A percentile compares a stretch with the other conserved stretches of the same genome.
phyloP scores from a whole-genome alignment of 2,888 invertebrate genomes.

The Seira musarum region DNA sequence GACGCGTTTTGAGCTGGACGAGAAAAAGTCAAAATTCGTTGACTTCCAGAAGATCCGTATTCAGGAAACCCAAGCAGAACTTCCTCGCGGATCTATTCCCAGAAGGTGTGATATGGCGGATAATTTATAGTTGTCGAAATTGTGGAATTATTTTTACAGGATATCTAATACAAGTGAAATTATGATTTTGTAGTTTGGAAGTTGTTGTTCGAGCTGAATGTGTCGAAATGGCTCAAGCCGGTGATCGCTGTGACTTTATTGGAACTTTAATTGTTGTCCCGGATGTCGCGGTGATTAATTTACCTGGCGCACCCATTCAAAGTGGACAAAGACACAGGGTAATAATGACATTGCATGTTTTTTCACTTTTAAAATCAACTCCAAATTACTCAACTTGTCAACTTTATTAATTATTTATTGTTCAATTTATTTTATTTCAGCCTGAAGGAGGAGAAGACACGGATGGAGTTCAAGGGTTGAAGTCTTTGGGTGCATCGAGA shows the following conservation, averaged over 20 bases:
- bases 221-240: conserved; percentile 96
- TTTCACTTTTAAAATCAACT: no score
- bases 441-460: conserved; percentile 78
- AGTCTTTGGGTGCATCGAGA: conserved; percentile 90
- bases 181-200: conserved; percentile 79
- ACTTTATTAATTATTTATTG: no score
- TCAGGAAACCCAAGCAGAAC: conserved; percentile 97
- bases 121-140: no score
- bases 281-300: conserved; percentile 88
- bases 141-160: no score
- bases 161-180: no score
- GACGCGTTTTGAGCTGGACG: conserved; percentile 89
- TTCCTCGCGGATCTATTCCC: conserved; percentile 97
- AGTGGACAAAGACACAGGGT: conserved; percentile 80
- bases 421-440: conserved; percentile 36
- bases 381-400: no score
- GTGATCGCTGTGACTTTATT: conserved; percentile 90
- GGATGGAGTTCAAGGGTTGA: conserved; percentile 90
- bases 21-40: conserved; percentile 94
- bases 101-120: conserved; percentile 85
- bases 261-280: conserved; percentile 98
- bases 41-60: conserved; percentile 99
- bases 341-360: conserved; percentile 8
- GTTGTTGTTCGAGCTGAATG: conserved; percentile 94
- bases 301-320: conserved; percentile 92